Evolutionary conservation across 1,140 invertebrate species (phyloP).

Genomic region (Diabrotica virgifera): DNA sequence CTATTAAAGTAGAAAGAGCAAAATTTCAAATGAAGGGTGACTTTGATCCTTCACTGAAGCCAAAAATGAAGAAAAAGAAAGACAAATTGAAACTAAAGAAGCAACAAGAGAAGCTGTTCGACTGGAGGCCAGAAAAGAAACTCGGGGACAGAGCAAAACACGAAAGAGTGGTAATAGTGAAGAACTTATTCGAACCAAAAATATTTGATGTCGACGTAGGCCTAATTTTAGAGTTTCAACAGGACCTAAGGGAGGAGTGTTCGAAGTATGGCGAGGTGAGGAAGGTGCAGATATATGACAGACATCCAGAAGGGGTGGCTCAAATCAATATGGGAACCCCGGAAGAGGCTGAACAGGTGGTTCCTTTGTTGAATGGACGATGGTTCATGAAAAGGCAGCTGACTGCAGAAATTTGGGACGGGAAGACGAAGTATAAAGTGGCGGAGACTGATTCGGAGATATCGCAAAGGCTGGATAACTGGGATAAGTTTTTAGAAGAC

Average conservation of each 20-base stretch:
- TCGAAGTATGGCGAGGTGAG: conserved; percentile 88
- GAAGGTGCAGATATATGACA: conserved; percentile 90
- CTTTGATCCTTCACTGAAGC: conserved; percentile 92
- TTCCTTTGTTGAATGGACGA: conserved; percentile 84
- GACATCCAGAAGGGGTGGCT: conserved; percentile 91
- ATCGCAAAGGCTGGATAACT: conserved; percentile 76
- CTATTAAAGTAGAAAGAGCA: conserved; percentile 85
- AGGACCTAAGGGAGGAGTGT: conserved; percentile 87
- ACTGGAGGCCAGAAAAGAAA: conserved; percentile 93
- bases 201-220: conserved; percentile 89
- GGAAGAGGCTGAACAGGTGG: conserved; percentile 88
- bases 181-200: conserved; percentile 88
- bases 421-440: conserved; percentile 89
- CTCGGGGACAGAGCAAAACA: conserved; percentile 78
- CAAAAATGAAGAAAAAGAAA: conserved; percentile 87
- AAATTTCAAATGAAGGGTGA: conserved; percentile 94
- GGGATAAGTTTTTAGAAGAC: conserved; percentile 80
- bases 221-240: conserved; percentile 86
- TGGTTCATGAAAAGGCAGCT: conserved; percentile 87
- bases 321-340: conserved; percentile 87
- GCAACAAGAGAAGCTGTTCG: conserved; percentile 92
- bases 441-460: conserved; percentile 88
- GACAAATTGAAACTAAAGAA: conserved; percentile 89
- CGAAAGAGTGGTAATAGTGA: conserved; percentile 90
- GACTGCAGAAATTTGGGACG: conserved; percentile 90